phyloP scores from a whole-genome alignment of 2,888 invertebrate genomes.

The Chydorus sphaericus region DNA sequence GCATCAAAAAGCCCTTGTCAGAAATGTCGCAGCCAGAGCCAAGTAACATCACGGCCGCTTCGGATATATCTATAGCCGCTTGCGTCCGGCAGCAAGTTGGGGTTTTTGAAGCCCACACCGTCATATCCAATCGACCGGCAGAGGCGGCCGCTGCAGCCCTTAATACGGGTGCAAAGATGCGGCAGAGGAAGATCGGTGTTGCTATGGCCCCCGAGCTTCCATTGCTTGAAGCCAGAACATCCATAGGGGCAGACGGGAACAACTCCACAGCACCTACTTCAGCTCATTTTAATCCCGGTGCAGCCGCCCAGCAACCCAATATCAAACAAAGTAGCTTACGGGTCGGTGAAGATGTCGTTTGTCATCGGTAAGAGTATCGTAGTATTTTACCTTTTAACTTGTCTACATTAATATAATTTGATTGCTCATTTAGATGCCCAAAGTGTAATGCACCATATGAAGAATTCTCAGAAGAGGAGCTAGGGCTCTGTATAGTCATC shows the following conservation, averaged over 20 bases:
- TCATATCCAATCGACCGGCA: neutral
- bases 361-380: conserved; percentile 39
- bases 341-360: conserved; percentile 54
- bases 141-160: neutral
- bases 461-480: conserved; percentile 91
- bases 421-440: conserved; percentile 45
- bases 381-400: neutral
- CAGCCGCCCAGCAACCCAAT: neutral
- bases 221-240: neutral
- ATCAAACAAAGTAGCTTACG: conserved; percentile 44
- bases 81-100: conserved; percentile 8
- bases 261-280: too few species aligned
- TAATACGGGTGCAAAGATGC: conserved; percentile 1
- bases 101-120: conserved; percentile 13
- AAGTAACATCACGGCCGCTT: neutral
- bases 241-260: too few species aligned
- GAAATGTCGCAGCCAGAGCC: neutral
- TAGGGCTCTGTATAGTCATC: conserved; percentile 82
- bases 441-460: conserved; percentile 81
- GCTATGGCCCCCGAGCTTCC: conserved; percentile 2
- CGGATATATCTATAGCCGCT: conserved; percentile 1
- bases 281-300: neutral
- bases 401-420: neutral
- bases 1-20: neutral
- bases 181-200: conserved; percentile 10